Base-by-base conservation (phyloP, 2,888 invertebrate genomes). In the Acrobasis repandana region DNA sequence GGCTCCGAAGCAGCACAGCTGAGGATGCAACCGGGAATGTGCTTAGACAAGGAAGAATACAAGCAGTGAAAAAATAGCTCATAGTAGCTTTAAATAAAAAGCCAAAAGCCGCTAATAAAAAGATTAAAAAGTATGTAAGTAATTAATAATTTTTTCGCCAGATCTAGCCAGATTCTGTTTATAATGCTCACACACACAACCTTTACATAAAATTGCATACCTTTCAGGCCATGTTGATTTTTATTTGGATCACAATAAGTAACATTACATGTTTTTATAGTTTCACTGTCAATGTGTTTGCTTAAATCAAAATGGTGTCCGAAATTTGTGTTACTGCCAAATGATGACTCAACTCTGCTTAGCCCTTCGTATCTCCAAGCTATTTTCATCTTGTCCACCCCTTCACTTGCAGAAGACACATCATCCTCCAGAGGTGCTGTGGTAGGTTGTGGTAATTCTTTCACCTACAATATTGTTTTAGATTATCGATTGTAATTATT, bases 351-450 rank as follows among this genome's bases (percentile, higher is more conserved):
- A 0, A 95, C 92, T 62, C 94, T 91, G 36, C 93, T 94, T 68
- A 97, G 92, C 65, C 96, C 95, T 78, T 96, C 95, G 84, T 98
- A 98, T 63, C 98, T 93, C 96, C 98, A 98, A 0, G 98, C 98
- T 80, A 98, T 98, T 80, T 95, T 95, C 94, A 98, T 95, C 70
- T 95, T 94, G 67, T 94, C 93, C 46, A 87, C 77, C 63, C 74
- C 76, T 36, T 70, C 69, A 28, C 71, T 62, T 18, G 71, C 74
- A 52, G 79, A 68, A 38, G 74, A 83, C 56, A 72, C 67, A 65
- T 92, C 92, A 70, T 90, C 90, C 61, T 89, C 85, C 65, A 90
- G 86, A 59, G 93, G 86, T 64, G 73, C 73, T 54, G 79, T 70
- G 49, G 93, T 93, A 33, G 94, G 94, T 57, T 96, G 72, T 14